Evolutionary conservation across 2,888 invertebrate genomes (phyloP), one percentile per base, ranked within the genome.

Genomic region (Pterostichus madidus): DNA sequence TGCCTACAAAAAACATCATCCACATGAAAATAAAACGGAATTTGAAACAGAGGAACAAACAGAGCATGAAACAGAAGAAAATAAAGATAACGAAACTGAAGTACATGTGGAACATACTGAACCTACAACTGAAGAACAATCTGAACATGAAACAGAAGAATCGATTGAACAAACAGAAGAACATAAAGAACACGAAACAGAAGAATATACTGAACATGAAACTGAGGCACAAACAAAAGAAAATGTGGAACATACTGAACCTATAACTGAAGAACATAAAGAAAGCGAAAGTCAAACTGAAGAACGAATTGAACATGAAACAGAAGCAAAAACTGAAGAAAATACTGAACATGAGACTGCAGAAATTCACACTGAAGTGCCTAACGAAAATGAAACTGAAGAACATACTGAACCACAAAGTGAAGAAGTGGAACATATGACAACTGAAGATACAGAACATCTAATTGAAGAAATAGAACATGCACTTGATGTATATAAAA

Each of bases 161-260:
- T 10, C 4, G 61, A 61, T 49, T 35, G 77, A 78, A 78, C 46
- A 61, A 46, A 35, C 32, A 64, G 68, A 82, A 76, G 75, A 79
- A 64, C 44, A 39, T 39, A 7, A 13, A 13, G 64, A 76, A 52
- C 15, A 49, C 5, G 24, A 71, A 10, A n/a, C 59, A 10, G 32
- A 35, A 71, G 35, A 61, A 5, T 4, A 24, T 17, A 8, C 11
- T 53, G 39, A 31, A 35, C 13, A 44, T 3, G 17, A 17, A 17
- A 49, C 49, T 24, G 24, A 24, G 24, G 2, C 24, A 24, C 24
- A 49, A 49, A 11, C 13, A 13, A 24, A 24, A 3, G 24, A 24
- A 24, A 24, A 24, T 24, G 3, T 15, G 10, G 31, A 61, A 61
- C 0, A 24, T 56, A 10, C 15, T 68, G 80, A 83, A 75, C 24